Evolutionary conservation across 2,113 vertebrate genomes (phyloP).

Genomic region (Pandion haliaetus): DNA sequence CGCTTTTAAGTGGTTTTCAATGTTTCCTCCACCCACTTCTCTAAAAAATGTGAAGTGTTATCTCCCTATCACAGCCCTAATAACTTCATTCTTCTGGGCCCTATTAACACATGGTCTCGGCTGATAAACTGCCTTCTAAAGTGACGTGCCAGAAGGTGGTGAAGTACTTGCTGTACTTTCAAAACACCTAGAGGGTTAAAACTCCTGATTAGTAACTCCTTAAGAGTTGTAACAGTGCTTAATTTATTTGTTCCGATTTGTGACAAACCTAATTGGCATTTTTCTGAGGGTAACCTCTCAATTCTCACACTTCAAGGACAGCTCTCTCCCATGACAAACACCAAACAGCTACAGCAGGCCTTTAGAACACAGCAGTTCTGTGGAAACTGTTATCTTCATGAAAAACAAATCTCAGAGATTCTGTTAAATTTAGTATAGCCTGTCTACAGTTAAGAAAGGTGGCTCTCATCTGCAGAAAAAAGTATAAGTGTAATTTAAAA

Average conservation of each 20-base stretch:
- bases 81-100: not conserved
- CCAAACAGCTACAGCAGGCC: not conserved
- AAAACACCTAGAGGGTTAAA: constrained; percentile 2
- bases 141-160: not conserved
- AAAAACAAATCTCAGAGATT: not conserved
- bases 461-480: not conserved
- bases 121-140: not conserved
- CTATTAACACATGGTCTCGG: not conserved
- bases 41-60: not conserved
- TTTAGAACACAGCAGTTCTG: not conserved
- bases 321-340: not conserved
- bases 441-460: not conserved
- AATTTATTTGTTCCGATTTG: constrained; percentile 5
- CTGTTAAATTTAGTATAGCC: not conserved
- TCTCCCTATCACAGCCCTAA: not conserved
- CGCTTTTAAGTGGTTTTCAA: constrained; percentile 29
- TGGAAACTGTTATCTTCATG: not conserved
- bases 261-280: not conserved
- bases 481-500: not conserved
- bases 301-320: not conserved
- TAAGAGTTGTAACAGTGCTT: not conserved
- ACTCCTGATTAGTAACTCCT: not conserved
- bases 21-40: constrained; percentile 31
- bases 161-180: not conserved
- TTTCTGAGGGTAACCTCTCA: not conserved